Conservation (phyloP, 2,113 vertebrate genomes). For the Dicrurus megarhynchus region DNA sequence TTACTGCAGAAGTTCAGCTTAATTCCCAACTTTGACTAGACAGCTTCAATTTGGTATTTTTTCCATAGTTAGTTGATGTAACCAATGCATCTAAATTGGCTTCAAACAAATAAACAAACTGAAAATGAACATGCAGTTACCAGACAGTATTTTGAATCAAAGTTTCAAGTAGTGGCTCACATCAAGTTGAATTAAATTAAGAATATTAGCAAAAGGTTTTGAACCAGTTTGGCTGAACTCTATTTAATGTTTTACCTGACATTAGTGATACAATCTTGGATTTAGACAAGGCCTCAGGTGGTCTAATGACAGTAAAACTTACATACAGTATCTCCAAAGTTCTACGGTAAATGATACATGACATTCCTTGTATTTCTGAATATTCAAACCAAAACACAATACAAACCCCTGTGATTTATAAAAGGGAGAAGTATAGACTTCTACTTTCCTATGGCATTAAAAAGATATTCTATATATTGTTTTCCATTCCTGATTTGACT, state of each 20-base stretch:
- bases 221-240: not conserved
- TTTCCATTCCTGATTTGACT: not conserved
- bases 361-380: not conserved
- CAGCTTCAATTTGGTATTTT: not conserved
- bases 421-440: not conserved
- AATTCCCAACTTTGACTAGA: not conserved
- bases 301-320: not conserved
- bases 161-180: not conserved
- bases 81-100: not conserved
- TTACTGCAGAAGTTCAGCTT: not conserved
- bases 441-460: not conserved
- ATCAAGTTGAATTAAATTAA: not conserved
- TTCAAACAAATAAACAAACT: not conserved
- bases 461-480: not conserved
- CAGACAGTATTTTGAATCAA: not conserved
- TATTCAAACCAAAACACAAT: not conserved
- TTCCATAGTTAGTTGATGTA: not conserved
- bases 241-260: not conserved
- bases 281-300: not conserved
- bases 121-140: not conserved
- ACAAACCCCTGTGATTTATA: not conserved
- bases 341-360: rapidly evolving
- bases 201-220: not conserved
- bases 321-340: not conserved
- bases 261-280: not conserved